Evolutionary conservation across 2,797 vertebrate genomes (phyloP).

Genomic region (Manis pentadactyla): DNA sequence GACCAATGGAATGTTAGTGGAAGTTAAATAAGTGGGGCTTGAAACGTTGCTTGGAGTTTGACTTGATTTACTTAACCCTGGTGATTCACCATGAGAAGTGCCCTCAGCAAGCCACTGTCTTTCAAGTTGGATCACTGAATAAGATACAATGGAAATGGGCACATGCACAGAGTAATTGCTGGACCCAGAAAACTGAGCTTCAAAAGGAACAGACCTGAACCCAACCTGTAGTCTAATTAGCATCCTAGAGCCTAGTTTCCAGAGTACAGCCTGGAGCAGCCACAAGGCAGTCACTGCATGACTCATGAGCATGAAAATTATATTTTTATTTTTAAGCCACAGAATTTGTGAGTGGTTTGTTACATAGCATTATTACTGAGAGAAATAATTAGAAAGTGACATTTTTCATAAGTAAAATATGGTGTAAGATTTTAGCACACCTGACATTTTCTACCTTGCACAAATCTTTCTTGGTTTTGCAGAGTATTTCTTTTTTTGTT

Average conservation of each 20-base stretch:
- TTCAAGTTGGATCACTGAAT: background rate
- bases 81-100: background rate
- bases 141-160: background rate
- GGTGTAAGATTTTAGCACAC: background rate
- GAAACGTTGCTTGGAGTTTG: background rate
- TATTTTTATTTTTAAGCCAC: background rate
- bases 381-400: background rate
- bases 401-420: background rate
- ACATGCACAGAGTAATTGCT: background rate
- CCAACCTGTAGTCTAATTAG: background rate
- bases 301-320: background rate
- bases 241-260: background rate
- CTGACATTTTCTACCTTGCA: background rate
- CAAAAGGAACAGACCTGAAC: background rate
- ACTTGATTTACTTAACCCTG: background rate
- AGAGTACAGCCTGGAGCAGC: background rate
- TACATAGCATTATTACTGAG: background rate
- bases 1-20: background rate
- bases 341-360: background rate
- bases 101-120: background rate
- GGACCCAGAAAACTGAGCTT: background rate
- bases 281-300: background rate
- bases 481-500: background rate
- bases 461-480: background rate
- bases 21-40: background rate